Evolutionary conservation across 1,140 invertebrate genomes (phyloP).

Genomic region (Hydropsyche tenuis): DNA sequence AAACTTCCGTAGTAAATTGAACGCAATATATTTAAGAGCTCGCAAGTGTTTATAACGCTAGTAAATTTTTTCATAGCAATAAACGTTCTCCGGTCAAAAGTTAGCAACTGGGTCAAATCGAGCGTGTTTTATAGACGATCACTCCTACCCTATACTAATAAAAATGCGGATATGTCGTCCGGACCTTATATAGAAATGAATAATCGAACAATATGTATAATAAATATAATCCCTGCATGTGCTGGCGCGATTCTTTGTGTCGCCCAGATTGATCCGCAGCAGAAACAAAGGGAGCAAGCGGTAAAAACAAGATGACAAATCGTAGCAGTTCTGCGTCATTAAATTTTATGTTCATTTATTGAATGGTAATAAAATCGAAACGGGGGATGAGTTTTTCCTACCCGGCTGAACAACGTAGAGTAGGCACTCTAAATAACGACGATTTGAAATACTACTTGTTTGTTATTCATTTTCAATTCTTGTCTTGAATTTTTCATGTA

Average conservation of each 20-base stretch:
- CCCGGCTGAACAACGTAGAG: background rate
- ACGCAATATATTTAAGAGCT: too few relatives aligned
- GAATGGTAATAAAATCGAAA: conserved; percentile 46
- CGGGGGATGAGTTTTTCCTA: background rate
- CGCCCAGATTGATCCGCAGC: background rate
- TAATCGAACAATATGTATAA: background rate
- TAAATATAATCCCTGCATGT: background rate
- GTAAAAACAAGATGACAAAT: conserved; percentile 49
- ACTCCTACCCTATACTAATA: conserved; percentile 1
- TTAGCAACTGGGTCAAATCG: conserved; percentile 19
- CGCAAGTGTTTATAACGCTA: conserved; percentile 2
- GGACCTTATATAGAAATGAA: background rate
- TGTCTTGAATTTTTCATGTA: too few relatives aligned
- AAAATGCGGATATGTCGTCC: conserved; percentile 8
- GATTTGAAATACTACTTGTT: too few relatives aligned
- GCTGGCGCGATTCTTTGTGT: background rate
- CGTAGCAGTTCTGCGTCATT: conserved; percentile 48
- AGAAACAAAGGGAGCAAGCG: conserved; percentile 42
- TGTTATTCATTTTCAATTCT: too few relatives aligned
- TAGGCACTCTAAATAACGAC: too few relatives aligned
- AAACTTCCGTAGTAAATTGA: too few relatives aligned
- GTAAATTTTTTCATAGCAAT: conserved; percentile 16
- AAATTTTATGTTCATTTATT: conserved; percentile 51
- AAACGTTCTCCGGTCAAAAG: conserved; percentile 10
- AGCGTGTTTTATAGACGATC: conserved; percentile 7